Evolutionary conservation across 1,140 invertebrate species (phyloP).

Genomic region (Platyura marginata): DNA sequence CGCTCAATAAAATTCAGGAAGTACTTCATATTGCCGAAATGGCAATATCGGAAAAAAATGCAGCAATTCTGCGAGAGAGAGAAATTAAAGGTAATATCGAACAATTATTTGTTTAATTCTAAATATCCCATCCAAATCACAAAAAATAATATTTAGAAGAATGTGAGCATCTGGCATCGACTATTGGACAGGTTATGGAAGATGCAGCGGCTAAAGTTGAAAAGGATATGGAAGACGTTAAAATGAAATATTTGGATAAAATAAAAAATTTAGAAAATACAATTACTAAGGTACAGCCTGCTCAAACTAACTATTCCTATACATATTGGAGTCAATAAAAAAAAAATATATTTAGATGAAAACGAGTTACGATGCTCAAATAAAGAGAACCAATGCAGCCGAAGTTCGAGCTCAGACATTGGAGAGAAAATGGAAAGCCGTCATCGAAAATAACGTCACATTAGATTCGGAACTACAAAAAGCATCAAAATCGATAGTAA

Average conservation of each 20-base stretch:
- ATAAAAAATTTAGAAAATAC: not conserved
- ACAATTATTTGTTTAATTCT: conserved; percentile 1
- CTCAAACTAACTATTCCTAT: not conserved
- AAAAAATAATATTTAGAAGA: conserved; percentile 12
- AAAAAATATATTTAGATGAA: not conserved
- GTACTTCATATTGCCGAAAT: conserved; percentile 29
- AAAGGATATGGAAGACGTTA: conserved; percentile 30
- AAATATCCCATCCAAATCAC: not conserved
- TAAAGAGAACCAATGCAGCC: not conserved
- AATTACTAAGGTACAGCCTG: not conserved
- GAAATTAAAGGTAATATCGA: conserved; percentile 9
- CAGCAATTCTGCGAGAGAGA: conserved; percentile 14
- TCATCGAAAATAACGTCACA: not conserved
- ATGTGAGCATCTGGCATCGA: conserved; percentile 10
- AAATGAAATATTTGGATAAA: conserved; percentile 28
- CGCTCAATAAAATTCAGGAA: conserved; percentile 23
- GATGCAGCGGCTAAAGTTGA: conserved; percentile 39
- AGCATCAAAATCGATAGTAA: not conserved
- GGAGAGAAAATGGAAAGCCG: not conserved
- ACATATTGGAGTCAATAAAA: not conserved
- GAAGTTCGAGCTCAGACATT: not conserved
- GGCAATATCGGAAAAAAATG: conserved; percentile 27
- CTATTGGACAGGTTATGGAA: conserved; percentile 30
- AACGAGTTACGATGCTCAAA: not conserved
- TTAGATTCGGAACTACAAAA: not conserved